phyloP scores from a whole-genome alignment of 2,797 vertebrate species.

The Sitta carolinensis region DNA sequence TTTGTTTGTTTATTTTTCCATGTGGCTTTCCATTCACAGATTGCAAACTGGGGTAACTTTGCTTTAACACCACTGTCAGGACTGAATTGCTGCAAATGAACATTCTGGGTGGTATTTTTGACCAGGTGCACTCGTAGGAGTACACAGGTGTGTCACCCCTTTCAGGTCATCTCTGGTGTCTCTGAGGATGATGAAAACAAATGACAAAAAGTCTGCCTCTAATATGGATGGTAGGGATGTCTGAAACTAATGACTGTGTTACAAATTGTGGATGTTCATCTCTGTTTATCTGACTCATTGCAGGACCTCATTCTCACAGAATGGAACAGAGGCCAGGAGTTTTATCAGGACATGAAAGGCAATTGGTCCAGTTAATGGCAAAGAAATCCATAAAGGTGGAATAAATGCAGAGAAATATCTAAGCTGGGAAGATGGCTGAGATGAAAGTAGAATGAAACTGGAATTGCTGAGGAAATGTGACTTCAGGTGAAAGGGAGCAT shows the following conservation, averaged over 20 bases:
- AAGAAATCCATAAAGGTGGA: background rate
- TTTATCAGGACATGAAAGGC: background rate
- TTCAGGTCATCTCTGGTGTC: background rate
- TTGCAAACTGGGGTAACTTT: background rate
- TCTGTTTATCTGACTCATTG: background rate
- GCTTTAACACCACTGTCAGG: background rate
- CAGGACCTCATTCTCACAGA: background rate
- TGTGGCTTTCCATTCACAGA: background rate
- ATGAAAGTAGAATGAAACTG: background rate
- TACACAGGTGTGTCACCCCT: background rate
- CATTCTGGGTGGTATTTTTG: background rate
- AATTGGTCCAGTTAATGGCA: background rate
- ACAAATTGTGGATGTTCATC: background rate
- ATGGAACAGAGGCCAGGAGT: background rate
- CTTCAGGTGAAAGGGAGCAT: background rate
- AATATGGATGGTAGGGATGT: background rate
- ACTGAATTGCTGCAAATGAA: background rate
- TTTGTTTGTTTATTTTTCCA: background rate
- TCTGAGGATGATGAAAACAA: background rate
- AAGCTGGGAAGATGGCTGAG: background rate
- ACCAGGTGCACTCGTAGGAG: fast-evolving
- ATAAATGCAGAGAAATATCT: background rate
- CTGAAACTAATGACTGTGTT: background rate
- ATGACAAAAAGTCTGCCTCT: background rate
- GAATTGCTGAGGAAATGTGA: background rate